phyloP scores from a whole-genome alignment of 2,888 invertebrate genomes.

The Nemotelus pantherinus region DNA sequence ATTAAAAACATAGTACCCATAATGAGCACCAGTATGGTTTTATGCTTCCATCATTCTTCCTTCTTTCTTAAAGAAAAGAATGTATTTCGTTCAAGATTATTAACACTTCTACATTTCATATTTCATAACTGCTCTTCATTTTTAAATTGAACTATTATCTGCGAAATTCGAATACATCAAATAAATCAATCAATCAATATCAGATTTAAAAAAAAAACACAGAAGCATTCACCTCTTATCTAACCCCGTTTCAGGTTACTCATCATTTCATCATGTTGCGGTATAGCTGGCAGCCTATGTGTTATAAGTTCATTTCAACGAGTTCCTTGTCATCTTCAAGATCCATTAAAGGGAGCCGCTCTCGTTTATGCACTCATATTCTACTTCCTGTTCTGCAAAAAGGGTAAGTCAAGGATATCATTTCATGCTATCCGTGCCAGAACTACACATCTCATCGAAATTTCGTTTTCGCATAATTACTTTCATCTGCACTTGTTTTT shows the following conservation, averaged over 20 bases:
- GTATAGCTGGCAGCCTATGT: constrained; percentile 54
- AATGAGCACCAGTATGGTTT: too few relatives aligned
- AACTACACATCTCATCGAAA: background rate
- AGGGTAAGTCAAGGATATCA: constrained; percentile 64
- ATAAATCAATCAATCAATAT: too few relatives aligned
- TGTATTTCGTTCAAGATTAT: too few relatives aligned
- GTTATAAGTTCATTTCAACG: constrained; percentile 56
- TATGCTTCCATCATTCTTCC: too few relatives aligned
- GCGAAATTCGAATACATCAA: too few relatives aligned
- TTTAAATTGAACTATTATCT: too few relatives aligned
- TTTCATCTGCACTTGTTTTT: constrained; percentile 6
- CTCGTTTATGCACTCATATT: constrained; percentile 69
- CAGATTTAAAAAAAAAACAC: too few relatives aligned
- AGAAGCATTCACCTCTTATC: too few relatives aligned
- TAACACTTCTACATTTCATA: too few relatives aligned
- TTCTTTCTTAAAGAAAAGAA: too few relatives aligned
- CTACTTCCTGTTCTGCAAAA: constrained; percentile 71
- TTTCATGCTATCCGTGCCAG: background rate
- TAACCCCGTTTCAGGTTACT: constrained; percentile 52
- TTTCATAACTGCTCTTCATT: too few relatives aligned
- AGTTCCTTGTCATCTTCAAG: constrained; percentile 71
- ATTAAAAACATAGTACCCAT: too few relatives aligned
- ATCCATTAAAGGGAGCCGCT: constrained; percentile 70
- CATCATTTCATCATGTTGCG: constrained; percentile 54
- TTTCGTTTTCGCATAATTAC: constrained; percentile 2